phyloP scores from a whole-genome alignment of 2,113 vertebrate genomes.

The Clarias macrocephalus region DNA sequence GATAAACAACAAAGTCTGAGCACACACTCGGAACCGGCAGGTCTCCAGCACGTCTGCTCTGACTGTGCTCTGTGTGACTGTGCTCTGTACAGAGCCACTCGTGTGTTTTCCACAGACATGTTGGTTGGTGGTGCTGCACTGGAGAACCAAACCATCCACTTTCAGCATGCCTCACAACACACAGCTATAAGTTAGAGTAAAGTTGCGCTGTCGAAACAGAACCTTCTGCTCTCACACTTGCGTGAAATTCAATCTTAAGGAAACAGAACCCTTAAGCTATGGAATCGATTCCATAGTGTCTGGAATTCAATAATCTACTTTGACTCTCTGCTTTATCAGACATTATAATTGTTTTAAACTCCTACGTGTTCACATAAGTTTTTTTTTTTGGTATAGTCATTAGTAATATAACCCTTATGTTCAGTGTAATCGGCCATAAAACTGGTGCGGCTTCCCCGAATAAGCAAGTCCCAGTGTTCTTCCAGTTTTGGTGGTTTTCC shows the following conservation, averaged over 20 bases:
- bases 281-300: not conserved
- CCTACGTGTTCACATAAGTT: too few relatives aligned
- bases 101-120: not conserved
- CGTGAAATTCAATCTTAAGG: not conserved
- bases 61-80: not conserved
- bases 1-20: slow-evolving; percentile 10
- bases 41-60: not conserved
- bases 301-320: not conserved
- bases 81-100: not conserved
- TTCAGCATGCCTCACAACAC: not conserved
- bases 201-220: not conserved
- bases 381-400: not conserved
- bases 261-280: not conserved
- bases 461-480: not conserved
- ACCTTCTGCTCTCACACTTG: not conserved
- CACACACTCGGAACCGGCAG: not conserved
- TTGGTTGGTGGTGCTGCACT: not conserved
- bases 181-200: not conserved
- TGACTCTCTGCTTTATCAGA: not conserved
- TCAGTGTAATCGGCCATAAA: not conserved
- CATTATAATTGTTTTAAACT: not conserved
- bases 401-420: not conserved
- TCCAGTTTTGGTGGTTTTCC: not conserved
- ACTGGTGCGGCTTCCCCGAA: not conserved
- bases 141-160: not conserved